Evolutionary conservation across 2,113 vertebrate species (phyloP).

Genomic region (Actenoides lindsayi): DNA sequence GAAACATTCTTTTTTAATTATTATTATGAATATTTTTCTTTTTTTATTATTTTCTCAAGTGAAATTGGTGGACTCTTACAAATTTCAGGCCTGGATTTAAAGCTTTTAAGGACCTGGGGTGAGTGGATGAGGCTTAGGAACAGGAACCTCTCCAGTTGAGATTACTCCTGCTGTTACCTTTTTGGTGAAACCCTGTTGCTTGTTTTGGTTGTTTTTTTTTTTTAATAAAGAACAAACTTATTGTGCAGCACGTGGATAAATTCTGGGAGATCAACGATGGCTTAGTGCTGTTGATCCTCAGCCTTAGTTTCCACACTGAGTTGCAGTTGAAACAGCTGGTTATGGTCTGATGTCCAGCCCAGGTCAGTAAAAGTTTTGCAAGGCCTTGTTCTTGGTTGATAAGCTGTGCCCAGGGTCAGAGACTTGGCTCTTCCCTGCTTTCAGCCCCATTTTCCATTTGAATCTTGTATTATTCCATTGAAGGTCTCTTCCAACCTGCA

Average conservation of each 20-base stretch:
- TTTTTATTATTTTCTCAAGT: not conserved
- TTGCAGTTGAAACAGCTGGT: not conserved
- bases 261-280: not conserved
- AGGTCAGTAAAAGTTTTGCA: not conserved
- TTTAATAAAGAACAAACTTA: not conserved
- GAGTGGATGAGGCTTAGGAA: not conserved
- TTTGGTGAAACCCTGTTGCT: not conserved
- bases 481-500: not conserved
- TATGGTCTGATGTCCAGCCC: not conserved
- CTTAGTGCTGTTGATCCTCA: not conserved
- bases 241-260: not conserved
- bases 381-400: not conserved
- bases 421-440: not conserved
- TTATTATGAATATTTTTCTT: too few relatives aligned
- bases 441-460: not conserved
- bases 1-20: not conserved
- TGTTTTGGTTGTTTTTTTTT: not conserved
- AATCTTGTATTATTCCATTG: not conserved
- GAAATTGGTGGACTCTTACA: fast-evolving
- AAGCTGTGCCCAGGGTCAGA: not conserved
- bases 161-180: not conserved
- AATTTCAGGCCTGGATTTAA: not conserved
- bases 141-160: not conserved
- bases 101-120: not conserved
- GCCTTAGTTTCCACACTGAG: not conserved